Percentiles rank a stretch among this genome's conserved stretches.
phyloP scores from a whole-genome alignment of 2,797 vertebrate species.

The Bradypodion pumilum region DNA sequence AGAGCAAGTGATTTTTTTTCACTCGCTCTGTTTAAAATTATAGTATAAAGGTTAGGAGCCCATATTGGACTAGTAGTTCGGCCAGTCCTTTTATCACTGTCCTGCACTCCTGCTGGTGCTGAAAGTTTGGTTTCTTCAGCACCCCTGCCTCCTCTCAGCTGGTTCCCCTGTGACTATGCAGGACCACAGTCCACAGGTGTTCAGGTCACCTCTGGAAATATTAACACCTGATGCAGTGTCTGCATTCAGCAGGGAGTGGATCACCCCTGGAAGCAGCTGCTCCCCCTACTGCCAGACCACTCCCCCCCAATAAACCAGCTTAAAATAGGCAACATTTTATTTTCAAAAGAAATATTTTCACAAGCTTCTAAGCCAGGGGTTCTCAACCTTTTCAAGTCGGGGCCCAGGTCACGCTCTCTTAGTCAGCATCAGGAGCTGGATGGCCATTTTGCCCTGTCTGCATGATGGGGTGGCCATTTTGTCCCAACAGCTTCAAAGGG shows the following conservation, averaged over 20 bases:
- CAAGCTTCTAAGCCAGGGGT: too few species aligned
- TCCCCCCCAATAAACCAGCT: not conserved
- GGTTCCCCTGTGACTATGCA: not conserved
- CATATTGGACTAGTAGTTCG: not conserved
- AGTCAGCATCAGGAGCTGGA: too few species aligned
- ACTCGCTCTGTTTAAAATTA: slow-evolving; percentile 6
- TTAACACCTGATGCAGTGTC: not conserved
- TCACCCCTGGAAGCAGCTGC: not conserved
- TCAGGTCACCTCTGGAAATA: not conserved
- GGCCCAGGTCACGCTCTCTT: too few species aligned
- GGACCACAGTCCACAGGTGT: not conserved
- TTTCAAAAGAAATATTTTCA: not conserved
- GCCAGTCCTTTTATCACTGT: not conserved
- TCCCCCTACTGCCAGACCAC: slow-evolving; percentile 37
- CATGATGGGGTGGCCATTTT: too few species aligned
- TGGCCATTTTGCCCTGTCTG: too few species aligned
- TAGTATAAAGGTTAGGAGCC: slow-evolving; percentile 6
- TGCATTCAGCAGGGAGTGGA: not conserved
- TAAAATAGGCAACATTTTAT: not conserved
- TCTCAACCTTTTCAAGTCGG: too few species aligned
- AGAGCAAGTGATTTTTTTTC: not conserved
- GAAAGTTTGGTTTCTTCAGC: not conserved
- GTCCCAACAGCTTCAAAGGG: too few species aligned
- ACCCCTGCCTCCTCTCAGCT: not conserved
- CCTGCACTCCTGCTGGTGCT: not conserved